These are phyloP conservation scores for Apis cerana DNA, from an alignment of 1,140 invertebrate genomes.

Conservation along the genomic window DNA sequence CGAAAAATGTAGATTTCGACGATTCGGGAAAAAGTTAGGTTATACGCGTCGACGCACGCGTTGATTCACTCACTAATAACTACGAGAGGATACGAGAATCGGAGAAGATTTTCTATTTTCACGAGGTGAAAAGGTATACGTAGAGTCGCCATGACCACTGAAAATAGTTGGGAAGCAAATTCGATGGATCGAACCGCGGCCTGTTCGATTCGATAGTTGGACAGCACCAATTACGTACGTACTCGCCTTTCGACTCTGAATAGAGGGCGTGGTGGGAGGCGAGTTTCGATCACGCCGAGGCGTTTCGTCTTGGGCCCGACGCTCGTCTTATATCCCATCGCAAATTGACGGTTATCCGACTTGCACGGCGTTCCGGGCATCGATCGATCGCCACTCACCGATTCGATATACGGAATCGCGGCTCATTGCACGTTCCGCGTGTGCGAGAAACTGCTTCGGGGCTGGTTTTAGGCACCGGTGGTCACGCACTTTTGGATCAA, in stretches of 20 bases:
- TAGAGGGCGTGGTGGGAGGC: slow-evolving; percentile 6
- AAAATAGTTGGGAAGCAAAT: neutral
- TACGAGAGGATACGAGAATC: no score
- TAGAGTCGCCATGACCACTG: neutral
- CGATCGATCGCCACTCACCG: slow-evolving; percentile 65
- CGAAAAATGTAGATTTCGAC: no score
- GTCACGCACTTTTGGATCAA: slow-evolving; percentile 58
- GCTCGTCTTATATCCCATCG: slow-evolving; percentile 52
- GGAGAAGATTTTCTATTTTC: no score
- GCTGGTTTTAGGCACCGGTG: slow-evolving; percentile 43
- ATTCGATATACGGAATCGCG: slow-evolving; percentile 60
- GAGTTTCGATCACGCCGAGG: slow-evolving; percentile 48
- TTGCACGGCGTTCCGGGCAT: slow-evolving; percentile 35
- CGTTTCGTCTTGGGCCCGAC: slow-evolving; percentile 57
- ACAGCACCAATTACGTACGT: slow-evolving; percentile 55
- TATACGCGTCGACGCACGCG: no score
- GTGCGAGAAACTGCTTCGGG: slow-evolving; percentile 44
- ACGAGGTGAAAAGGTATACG: no score
- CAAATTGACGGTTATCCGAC: slow-evolving; percentile 65
- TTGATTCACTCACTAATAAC: no score
- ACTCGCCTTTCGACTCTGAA: slow-evolving; percentile 46
- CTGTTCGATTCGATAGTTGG: slow-evolving; percentile 51
- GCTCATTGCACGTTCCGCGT: slow-evolving; percentile 37
- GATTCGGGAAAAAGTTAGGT: no score
- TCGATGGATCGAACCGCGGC: neutral